Evolutionary conservation across 2,797 vertebrate genomes (phyloP), one percentile per base, ranked within the genome.

Genomic region (Urosaurus nigricauda): DNA sequence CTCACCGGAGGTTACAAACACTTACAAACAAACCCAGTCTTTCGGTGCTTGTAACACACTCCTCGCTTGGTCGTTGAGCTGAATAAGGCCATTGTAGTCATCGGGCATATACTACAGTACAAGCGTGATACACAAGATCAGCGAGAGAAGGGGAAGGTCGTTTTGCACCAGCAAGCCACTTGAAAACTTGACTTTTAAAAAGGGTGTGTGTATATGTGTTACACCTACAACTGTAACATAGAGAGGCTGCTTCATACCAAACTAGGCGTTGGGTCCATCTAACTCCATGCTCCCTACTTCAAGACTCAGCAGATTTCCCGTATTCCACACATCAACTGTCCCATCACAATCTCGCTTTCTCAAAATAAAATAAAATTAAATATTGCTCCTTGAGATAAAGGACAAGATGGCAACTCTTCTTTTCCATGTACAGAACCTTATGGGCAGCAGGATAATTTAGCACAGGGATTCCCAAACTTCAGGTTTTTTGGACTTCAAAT

Each of bases 1-100:
- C 95, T 95, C 87, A 47, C 21, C 88, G 83, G 95, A 90, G 94
- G 93, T 95, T 96, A 95, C 93, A 95, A 95, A 94, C 94, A 95
- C 94, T 97, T 99, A 99, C 95, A 99, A 98, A 98, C 98, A 99
- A 97, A 99, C 98, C 98, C 98, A 99, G 96, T 99, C 98, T 98
- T 99, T 99, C 96, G 98, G 98, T 92, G 97, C 95, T 97, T 99
- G 98, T 97, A 99, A 98, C 97, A 99, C 97, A 97, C 98, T 98
- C 96, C 98, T 97, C 96, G 98, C 97, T 96, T 98, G 98, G 96
- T 99, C 98, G 95, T 95, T 98, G 97, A 99, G 97, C 97, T 98
- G 98, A 97, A 99, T 96, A 96, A 99, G 89, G 97, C 97, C 95
- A 97, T 97, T 98, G 97, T 99, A 99, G 96, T 99, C 98, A 87